These are phyloP conservation scores for Ictalurus furcatus DNA, from an alignment of 2,113 vertebrate genomes.

Conservation along the genomic window DNA sequence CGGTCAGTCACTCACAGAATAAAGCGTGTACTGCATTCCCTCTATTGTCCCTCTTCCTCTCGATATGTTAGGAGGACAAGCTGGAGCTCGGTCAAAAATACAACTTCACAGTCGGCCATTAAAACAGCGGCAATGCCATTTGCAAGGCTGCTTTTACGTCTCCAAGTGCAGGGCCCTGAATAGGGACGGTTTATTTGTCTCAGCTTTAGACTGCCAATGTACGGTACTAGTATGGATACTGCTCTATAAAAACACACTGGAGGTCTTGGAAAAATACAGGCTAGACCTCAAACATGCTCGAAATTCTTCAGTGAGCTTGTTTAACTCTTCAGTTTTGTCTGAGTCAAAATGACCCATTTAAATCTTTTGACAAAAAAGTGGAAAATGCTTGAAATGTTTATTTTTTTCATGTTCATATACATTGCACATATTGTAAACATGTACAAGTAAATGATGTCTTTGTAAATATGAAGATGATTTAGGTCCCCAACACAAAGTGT, in stretches of 20 bases:
- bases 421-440: neutral
- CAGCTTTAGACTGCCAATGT: slow-evolving; percentile 12
- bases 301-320: slow-evolving; percentile 13
- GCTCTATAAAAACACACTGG: slow-evolving; percentile 28
- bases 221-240: slow-evolving; percentile 14
- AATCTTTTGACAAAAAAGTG: neutral
- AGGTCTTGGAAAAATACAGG: slow-evolving; percentile 2
- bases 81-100: slow-evolving; percentile 60
- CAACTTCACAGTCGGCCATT: slow-evolving; percentile 68
- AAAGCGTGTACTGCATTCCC: slow-evolving; percentile 35
- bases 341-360: neutral
- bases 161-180: slow-evolving; percentile 57
- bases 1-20: slow-evolving; percentile 46
- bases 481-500: neutral
- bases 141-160: slow-evolving; percentile 64
- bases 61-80: slow-evolving; percentile 25
- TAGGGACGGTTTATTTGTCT: slow-evolving; percentile 50
- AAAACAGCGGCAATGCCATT: slow-evolving; percentile 68
- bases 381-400: neutral
- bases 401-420: neutral
- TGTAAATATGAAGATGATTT: neutral
- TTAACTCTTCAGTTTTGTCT: neutral
- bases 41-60: neutral
- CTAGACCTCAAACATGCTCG: neutral
- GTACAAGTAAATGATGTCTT: neutral